Evolutionary conservation across 2,113 vertebrate species (phyloP), one percentile per base, ranked within the genome.

Genomic region (Sebastes schlegelii): DNA sequence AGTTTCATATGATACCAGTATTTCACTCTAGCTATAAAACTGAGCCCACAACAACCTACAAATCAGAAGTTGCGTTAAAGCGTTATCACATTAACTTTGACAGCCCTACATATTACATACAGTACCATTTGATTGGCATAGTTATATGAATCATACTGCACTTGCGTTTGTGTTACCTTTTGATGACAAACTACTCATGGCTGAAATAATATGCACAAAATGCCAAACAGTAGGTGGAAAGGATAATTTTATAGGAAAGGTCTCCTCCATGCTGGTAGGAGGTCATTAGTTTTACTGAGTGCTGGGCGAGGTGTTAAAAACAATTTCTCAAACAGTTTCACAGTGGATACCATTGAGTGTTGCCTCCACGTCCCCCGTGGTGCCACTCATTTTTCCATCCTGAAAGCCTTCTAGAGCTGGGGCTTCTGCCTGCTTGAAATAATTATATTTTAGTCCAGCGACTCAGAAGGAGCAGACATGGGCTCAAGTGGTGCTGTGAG

Each of bases 301-400:
- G 82, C 79, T 62, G 67, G 49, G 46, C 19, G 64, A 77, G 68
- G 64, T 87, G 87, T 77, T 85, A 85, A 90, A 90, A 87, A 75
- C 80, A 62, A 66, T 91, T 89, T 86, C 58, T 85, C 76, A 52
- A 60, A 61, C 60, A 5, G 57, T 83, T 83, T 77, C 63, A 54
- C 84, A 65, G 66, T 23, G 12, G 78, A 51, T 40, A 63, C 58
- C 71, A 5, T n/a, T 60, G 68, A 81, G 79, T 81, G 66, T 75
- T 76, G 62, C 79, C 72, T 84, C 49, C 80, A 71, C 14, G 21
- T 80, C 52, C 80, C 86, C 85, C 8, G 79, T 54, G 69, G 54
- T n/a, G 69, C 62, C 64, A 40, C 81, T 77, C 66, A 75, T 77
- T 83, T 85, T 67, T 57, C 68, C 40, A 43, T 60, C 63, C 55